Percentiles rank a stretch among this genome's conserved stretches.
These are phyloP conservation scores for Desmodus rotundus DNA, from an alignment of 2,113 vertebrate genomes.

Conservation along the genomic window DNA sequence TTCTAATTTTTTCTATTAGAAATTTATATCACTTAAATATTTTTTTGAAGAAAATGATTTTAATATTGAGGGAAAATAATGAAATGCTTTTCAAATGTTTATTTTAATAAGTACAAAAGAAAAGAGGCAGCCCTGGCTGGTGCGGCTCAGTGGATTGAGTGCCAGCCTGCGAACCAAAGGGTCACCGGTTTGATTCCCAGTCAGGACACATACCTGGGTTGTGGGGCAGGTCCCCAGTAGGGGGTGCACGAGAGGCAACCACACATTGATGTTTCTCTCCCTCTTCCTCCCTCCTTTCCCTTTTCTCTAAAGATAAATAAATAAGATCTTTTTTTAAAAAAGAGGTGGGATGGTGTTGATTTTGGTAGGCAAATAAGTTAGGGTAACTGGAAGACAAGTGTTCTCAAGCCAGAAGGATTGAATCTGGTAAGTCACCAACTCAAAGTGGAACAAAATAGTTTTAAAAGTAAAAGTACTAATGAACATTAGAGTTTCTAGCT, in stretches of 20 bases:
- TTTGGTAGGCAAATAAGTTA: background rate
- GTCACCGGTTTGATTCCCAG: too few species aligned
- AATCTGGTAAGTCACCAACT: background rate
- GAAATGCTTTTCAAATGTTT: background rate
- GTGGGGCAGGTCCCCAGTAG: too few species aligned
- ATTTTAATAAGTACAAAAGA: background rate
- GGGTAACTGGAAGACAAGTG: background rate
- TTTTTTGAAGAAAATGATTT: background rate
- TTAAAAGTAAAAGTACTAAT: conserved; percentile 23
- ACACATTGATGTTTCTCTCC: too few species aligned
- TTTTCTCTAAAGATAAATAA: too few species aligned
- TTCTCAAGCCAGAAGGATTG: background rate
- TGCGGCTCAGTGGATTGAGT: too few species aligned
- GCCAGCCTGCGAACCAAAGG: too few species aligned
- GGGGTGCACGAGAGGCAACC: too few species aligned
- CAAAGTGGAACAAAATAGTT: background rate
- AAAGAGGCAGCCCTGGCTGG: background rate
- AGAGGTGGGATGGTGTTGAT: background rate
- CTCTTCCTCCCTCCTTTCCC: too few species aligned
- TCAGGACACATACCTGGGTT: too few species aligned
- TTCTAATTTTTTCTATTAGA: conserved; percentile 2
- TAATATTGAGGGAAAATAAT: background rate
- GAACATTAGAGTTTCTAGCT: background rate
- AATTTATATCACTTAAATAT: background rate
- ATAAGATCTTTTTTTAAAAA: background rate